phyloP scores from a whole-genome alignment of 2,888 invertebrate species.

The Tiliacea aurago region DNA sequence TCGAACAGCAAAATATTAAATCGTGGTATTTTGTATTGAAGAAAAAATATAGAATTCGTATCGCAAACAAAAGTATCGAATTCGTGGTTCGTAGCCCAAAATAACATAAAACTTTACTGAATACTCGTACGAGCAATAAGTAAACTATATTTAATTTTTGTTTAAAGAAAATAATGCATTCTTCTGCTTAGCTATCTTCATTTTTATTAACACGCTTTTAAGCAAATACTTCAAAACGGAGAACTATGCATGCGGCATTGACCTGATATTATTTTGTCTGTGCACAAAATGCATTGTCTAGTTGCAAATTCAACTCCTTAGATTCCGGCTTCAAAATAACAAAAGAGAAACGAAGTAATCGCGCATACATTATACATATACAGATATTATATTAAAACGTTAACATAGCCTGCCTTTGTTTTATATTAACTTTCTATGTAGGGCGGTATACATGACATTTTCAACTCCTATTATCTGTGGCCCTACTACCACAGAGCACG shows the following conservation, averaged over 20 bases:
- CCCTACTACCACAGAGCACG: background rate
- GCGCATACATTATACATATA: too few species aligned
- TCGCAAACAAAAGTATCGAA: background rate
- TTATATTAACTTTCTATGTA: constrained; percentile 7
- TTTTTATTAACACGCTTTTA: too few species aligned
- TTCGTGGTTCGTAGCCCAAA: background rate
- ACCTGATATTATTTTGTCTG: background rate
- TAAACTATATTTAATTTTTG: background rate
- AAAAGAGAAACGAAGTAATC: constrained; percentile 19
- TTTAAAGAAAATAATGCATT: background rate
- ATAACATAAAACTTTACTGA: too few species aligned
- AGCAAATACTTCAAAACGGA: background rate
- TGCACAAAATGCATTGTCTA: background rate
- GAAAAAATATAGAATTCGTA: background rate
- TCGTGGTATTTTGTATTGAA: background rate
- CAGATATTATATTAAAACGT: background rate
- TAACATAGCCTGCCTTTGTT: constrained; percentile 5
- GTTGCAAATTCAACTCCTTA: constrained; percentile 8
- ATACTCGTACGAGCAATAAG: too few species aligned
- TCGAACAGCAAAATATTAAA: too few species aligned
- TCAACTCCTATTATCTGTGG: constrained; percentile 19
- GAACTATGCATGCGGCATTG: background rate
- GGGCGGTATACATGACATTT: constrained; percentile 23
- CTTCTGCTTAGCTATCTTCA: background rate
- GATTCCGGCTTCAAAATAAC: constrained; percentile 9